Conservation (phyloP, 2,113 vertebrate genomes). For the Tapirus terrestris region DNA sequence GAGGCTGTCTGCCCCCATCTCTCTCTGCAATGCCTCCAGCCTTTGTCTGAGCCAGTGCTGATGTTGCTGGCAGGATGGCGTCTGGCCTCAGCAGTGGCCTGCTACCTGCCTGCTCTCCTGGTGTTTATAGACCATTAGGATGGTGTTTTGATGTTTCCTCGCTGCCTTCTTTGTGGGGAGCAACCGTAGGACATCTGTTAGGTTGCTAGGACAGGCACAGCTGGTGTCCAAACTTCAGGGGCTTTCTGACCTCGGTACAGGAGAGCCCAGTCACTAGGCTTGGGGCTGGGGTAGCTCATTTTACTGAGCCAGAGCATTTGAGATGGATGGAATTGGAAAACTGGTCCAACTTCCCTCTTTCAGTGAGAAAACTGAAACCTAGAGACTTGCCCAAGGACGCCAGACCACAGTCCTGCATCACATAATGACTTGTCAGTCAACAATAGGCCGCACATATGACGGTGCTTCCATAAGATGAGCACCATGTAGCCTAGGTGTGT, state of each 20-base stretch:
- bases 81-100: not conserved
- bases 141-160: not conserved
- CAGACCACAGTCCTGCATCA: not conserved
- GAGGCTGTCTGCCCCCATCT: not conserved
- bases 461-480: no score
- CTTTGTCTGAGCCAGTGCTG: not conserved
- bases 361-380: not conserved
- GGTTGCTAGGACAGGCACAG: not conserved
- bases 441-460: no score
- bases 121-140: not conserved
- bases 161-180: not conserved
- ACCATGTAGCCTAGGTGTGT: no score
- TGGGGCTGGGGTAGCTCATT: not conserved
- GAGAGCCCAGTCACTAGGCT: not conserved
- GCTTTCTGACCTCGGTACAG: conserved; percentile 40
- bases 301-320: not conserved
- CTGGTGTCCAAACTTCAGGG: conserved; percentile 8
- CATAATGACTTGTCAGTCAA: no score
- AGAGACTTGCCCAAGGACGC: not conserved
- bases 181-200: not conserved
- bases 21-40: not conserved
- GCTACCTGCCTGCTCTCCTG: not conserved
- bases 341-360: not conserved
- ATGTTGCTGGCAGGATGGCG: not conserved
- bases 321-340: not conserved